phyloP scores from a whole-genome alignment of 2,888 invertebrate genomes.

The Ophonus ardosiacus region DNA sequence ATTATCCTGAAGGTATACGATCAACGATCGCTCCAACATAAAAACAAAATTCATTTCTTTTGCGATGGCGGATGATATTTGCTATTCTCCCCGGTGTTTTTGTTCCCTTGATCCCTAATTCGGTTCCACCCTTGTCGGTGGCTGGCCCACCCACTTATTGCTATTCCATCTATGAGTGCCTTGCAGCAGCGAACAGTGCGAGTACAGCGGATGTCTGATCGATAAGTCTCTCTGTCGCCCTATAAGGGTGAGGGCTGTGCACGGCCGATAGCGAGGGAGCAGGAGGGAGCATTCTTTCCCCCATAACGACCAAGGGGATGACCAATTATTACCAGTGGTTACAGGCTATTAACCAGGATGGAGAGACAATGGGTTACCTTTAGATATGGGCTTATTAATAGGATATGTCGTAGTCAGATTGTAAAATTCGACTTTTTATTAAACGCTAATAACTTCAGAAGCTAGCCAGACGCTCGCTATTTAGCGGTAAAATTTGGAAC shows the following conservation, averaged over 20 bases:
- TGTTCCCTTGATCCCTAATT: conserved; percentile 53
- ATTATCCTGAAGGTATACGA: too few species aligned
- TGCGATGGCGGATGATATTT: neutral
- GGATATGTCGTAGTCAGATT: too few species aligned
- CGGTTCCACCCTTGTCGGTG: conserved; percentile 50
- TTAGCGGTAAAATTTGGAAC: too few species aligned
- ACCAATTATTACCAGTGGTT: neutral
- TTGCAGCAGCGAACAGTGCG: conserved; percentile 24
- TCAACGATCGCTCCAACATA: too few species aligned
- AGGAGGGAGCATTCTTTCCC: neutral
- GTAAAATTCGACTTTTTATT: too few species aligned
- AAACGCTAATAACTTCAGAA: too few species aligned
- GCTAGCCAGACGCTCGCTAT: too few species aligned
- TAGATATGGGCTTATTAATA: too few species aligned
- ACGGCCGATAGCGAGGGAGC: neutral
- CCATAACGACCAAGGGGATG: neutral
- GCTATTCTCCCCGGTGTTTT: conserved; percentile 41
- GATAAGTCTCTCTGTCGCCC: conserved; percentile 53
- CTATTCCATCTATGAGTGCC: conserved; percentile 62
- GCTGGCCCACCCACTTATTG: conserved; percentile 60
- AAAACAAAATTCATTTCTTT: too few species aligned
- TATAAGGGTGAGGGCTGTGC: conserved; percentile 14
- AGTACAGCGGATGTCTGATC: conserved; percentile 50
- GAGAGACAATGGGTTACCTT: too few species aligned
- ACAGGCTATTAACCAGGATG: neutral